Conservation (phyloP, 2,113 vertebrate species). For the Sciurus niger region DNA sequence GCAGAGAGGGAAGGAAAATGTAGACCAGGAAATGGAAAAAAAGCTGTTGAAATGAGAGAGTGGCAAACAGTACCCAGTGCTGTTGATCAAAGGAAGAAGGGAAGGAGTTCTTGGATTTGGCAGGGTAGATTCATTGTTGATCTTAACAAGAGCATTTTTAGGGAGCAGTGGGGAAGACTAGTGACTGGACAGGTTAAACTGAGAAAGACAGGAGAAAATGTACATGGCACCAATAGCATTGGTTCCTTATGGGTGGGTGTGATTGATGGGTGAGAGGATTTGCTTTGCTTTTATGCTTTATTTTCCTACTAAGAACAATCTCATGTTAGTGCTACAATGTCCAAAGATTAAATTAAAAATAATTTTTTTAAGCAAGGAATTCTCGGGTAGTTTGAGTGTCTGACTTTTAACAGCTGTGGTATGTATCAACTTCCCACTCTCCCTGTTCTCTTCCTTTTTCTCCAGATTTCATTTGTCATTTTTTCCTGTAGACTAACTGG, state of each 20-base stretch:
- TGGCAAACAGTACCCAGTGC: too few species aligned
- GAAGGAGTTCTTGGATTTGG: not conserved
- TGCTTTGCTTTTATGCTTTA: not conserved
- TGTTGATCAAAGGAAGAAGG: not conserved
- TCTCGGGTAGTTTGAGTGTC: not conserved
- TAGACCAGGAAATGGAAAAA: not conserved
- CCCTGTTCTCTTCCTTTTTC: not conserved
- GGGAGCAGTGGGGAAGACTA: not conserved
- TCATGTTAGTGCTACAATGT: not conserved
- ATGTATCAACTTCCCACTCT: not conserved
- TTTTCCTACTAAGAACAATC: not conserved
- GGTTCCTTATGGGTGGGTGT: not conserved
- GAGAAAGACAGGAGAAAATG: not conserved
- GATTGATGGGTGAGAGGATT: not conserved
- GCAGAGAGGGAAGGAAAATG: not conserved
- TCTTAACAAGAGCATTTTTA: not conserved
- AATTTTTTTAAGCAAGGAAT: not conserved
- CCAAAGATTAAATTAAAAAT: not conserved
- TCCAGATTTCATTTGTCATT: not conserved
- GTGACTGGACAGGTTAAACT: too few species aligned
- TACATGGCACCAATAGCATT: accelerated
- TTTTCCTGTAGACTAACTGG: not conserved
- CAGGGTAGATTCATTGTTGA: not conserved
- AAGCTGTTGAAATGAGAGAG: not conserved
- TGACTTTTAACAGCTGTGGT: not conserved